Evolutionary conservation across 2,113 vertebrate genomes (phyloP).

Genomic region (Microtus ochrogaster): DNA sequence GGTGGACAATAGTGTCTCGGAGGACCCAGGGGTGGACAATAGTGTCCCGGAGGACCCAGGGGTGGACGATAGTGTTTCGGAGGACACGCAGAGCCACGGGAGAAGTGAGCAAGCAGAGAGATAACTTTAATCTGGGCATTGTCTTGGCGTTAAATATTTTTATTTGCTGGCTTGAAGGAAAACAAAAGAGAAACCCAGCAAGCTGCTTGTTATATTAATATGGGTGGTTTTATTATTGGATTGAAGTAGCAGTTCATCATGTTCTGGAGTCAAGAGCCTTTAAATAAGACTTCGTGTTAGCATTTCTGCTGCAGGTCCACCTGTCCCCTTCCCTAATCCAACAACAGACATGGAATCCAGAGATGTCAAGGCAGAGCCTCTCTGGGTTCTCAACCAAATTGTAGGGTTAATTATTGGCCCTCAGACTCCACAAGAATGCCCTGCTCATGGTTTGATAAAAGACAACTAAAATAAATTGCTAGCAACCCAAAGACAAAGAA

Average conservation of each 20-base stretch:
- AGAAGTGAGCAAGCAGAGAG: not conserved
- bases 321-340: not conserved
- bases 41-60: not conserved
- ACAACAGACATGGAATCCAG: too few species aligned
- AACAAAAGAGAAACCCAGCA: not conserved
- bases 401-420: not conserved
- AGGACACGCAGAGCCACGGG: not conserved
- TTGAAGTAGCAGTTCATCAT: not conserved
- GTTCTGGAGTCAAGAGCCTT: not conserved
- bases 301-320: not conserved
- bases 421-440: not conserved
- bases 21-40: not conserved
- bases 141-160: conserved; percentile 9
- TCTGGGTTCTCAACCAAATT: not conserved
- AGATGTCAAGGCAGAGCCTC: not conserved
- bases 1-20: not conserved
- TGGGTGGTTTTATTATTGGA: not conserved
- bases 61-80: not conserved
- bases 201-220: not conserved
- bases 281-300: not conserved
- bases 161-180: not conserved
- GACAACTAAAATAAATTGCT: not conserved
- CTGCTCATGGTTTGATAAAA: not conserved
- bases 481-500: not conserved
- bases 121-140: not conserved